Base-by-base conservation (phyloP, 2,888 invertebrate genomes). In the Schizotus pectinicornis region DNA sequence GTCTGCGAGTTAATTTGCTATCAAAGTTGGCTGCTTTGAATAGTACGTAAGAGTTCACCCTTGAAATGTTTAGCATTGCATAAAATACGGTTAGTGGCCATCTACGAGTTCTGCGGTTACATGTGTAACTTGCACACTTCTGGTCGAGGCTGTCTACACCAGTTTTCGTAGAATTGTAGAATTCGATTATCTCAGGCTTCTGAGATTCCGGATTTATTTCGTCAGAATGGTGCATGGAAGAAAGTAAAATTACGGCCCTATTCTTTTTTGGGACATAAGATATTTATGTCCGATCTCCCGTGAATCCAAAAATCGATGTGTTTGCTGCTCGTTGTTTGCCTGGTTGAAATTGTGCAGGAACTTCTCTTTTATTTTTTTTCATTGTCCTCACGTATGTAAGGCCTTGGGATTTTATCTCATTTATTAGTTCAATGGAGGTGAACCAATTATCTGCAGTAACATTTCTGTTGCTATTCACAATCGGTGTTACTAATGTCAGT, bases 311-410 rank as follows among this genome's bases (percentile, higher is more conserved):
- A 14, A 62, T 43, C 36, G 46, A 35, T 38, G 48, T 59, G 22
- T 45, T 57, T 41, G 48, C 62, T 49, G 30, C 11, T 61, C 58
- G 58, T 33, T 37, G 43, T 54, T 61, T 62, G 14, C 55, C 48
- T 39, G 69, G 67, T 47, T 64, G 59, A 65, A 74, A 73, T 58
- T 69, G 62, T 36, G 48, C 7, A 14, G 71, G 71, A 53, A 72
- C 65, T 57, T 70, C 67, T 33, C 56, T 56, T 62, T 71, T 73
- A 52, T 73, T 71, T 63, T 70, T 73, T 49, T 61, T 64, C 51
- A 73, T 47, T 6, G 70, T 69, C 1, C 71, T 70, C 8, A 70
- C 61, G 56, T 65, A 67, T 5, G 68, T 67, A 30, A 67, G 63
- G 31, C 57, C 60, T 12, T 53, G 48, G 46, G 49, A 50, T 11